Evolutionary conservation across 2,888 invertebrate species (phyloP).

Genomic region (Asteroscopus sphinx): DNA sequence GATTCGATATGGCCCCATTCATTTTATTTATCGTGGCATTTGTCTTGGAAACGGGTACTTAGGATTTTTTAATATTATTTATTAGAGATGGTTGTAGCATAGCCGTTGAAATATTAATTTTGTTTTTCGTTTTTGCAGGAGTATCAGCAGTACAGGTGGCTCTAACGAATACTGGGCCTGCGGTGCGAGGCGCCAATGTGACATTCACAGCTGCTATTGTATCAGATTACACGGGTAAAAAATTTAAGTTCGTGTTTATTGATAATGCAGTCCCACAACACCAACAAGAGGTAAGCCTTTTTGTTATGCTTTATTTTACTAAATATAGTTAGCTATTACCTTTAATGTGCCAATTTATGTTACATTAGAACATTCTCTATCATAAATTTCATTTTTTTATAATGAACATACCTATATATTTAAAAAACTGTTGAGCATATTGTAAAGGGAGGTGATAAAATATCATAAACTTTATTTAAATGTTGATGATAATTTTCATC

Average conservation of each 20-base stretch:
- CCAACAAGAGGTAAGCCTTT: slow-evolving; percentile 77
- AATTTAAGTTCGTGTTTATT: slow-evolving; percentile 88
- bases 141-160: slow-evolving; percentile 76
- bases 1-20: slow-evolving; percentile 69
- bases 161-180: slow-evolving; percentile 91
- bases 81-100: not conserved
- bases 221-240: slow-evolving; percentile 77
- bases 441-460: not conserved
- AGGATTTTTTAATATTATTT: slow-evolving; percentile 14
- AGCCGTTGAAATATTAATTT: not conserved
- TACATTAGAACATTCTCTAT: slow-evolving; percentile 6
- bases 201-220: slow-evolving; percentile 91
- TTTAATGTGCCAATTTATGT: slow-evolving; percentile 3
- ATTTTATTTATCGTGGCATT: slow-evolving; percentile 71
- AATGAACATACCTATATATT: not conserved
- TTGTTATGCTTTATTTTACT: not conserved
- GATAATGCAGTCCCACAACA: slow-evolving; percentile 90
- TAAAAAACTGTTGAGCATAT: not conserved
- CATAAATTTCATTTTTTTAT: not conserved
- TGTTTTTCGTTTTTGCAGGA: slow-evolving; percentile 63
- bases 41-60: slow-evolving; percentile 67
- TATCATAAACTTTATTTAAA: not conserved
- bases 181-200: slow-evolving; percentile 93
- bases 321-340: too few relatives aligned
- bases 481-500: not conserved